These are phyloP conservation scores for Myocastor coypus DNA, from an alignment of 2,113 vertebrate species.

Conservation along the genomic window DNA sequence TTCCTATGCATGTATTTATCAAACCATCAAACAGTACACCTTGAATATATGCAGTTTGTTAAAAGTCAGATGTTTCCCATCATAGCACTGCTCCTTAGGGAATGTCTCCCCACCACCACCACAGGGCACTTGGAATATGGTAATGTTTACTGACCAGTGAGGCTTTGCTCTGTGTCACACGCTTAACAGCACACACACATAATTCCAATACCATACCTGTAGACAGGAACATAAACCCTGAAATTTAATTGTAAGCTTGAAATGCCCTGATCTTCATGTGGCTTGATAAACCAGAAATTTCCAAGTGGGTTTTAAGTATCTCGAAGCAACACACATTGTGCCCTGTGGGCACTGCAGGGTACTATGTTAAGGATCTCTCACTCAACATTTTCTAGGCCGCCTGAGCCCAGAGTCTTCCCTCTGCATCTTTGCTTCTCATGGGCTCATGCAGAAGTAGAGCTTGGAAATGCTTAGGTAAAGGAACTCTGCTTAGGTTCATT, in stretches of 20 bases:
- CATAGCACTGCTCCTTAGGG: not conserved
- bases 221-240: not conserved
- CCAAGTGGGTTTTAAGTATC: not conserved
- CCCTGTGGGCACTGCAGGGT: accelerated
- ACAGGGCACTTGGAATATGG: accelerated
- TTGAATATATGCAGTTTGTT: not conserved
- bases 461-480: accelerated
- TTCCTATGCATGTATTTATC: not conserved
- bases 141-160: accelerated
- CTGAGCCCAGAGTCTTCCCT: not conserved
- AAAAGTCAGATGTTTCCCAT: not conserved
- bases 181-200: no score
- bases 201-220: not conserved
- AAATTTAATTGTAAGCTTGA: not conserved
- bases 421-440: no score
- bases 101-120: accelerated
- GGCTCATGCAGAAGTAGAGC: accelerated
- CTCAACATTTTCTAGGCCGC: no score
- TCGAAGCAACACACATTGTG: no score
- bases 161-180: accelerated
- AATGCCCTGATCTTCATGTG: not conserved
- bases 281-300: not conserved
- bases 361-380: not conserved
- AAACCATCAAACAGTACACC: not conserved
- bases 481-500: not conserved